Evolutionary conservation across 2,888 invertebrate species (phyloP), one percentile per base, ranked within the genome.

Genomic region (Perithous albicinctus): DNA sequence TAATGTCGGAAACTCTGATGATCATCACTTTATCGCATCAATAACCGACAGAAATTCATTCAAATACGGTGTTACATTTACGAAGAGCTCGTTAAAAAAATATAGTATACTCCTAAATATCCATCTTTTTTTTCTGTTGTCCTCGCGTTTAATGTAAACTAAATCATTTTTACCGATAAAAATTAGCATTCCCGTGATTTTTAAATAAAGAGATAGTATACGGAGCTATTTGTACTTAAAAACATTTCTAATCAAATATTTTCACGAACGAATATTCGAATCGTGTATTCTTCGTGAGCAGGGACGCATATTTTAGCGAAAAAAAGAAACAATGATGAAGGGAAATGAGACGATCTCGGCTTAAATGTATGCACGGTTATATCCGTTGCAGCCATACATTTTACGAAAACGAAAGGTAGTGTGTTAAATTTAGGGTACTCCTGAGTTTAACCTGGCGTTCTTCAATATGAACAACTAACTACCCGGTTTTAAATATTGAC

Each of bases 401-500:
- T 67, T n/a, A 8, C 23, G 23, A 41, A 41, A 43, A 26, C 38
- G 29, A 18, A 35, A 70, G 54, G 35, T 10, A 20, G 46, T 69
- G 41, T 59, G 67, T 66, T 73, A 63, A 26, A 10, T 59, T 35
- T 67, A 41, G 7, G 38, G 64, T 26, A 61, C 69, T 74, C 64
- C 69, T 48, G 59, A 70, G 46, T 63, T 77, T 43, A 46, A 56
- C 23, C 26, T 23, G n/a, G 51, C 32, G 32, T 23, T 56, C 56
- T 32, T 70, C 35, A 26, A 61, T 38, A 23, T 15, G 10, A 29
- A 54, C 38, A 38, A 8, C 41, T 67, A 23, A 79, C 32, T 80
- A 61, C 7, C 76, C 61, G 15, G 20, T 72, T 59, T 41, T 70
- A 64, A 88, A 88, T 83, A 87, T 87, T 5, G 88, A 89, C 48